phyloP scores from a whole-genome alignment of 2,888 invertebrate species.

The Sphaerophoria taeniata region DNA sequence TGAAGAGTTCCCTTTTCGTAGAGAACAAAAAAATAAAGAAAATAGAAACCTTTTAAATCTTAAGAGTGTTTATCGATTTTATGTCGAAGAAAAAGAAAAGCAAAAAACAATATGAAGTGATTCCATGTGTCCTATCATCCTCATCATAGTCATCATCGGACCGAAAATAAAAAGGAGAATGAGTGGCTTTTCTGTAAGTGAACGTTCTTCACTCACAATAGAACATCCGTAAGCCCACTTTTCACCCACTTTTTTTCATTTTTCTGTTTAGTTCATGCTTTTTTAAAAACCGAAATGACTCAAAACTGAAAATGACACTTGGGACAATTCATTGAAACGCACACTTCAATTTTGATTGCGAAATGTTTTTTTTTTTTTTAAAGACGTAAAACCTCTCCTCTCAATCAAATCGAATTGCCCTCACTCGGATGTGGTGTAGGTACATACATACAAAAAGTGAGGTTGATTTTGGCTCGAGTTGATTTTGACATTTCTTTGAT shows the following conservation, averaged over 20 bases:
- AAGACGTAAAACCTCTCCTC: background rate
- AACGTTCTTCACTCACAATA: constrained; percentile 37
- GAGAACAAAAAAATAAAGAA: constrained; percentile 4
- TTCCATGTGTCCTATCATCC: constrained; percentile 49
- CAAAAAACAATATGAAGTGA: constrained; percentile 45
- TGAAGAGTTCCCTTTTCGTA: constrained; percentile 33
- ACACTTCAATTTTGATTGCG: constrained; percentile 46
- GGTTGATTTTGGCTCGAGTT: background rate
- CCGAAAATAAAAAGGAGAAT: no score
- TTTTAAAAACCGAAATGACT: constrained; percentile 14
- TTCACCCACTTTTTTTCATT: background rate
- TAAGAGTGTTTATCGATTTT: constrained; percentile 55
- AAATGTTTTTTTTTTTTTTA: constrained; percentile 27
- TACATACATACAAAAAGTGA: background rate
- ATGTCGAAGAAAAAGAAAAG: no score
- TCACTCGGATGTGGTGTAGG: background rate
- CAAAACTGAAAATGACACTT: constrained; percentile 47
- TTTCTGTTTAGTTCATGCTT: background rate
- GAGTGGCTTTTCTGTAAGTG: constrained; percentile 22
- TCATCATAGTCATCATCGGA: constrained; percentile 33
- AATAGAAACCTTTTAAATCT: constrained; percentile 15
- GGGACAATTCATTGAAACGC: constrained; percentile 25
- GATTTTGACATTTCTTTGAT: constrained; percentile 11
- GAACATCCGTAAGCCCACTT: background rate
- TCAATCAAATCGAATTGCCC: background rate